These are phyloP conservation scores for Hypothenemus hampei DNA, from an alignment of 1,140 invertebrate genomes.

Conservation along the genomic window DNA sequence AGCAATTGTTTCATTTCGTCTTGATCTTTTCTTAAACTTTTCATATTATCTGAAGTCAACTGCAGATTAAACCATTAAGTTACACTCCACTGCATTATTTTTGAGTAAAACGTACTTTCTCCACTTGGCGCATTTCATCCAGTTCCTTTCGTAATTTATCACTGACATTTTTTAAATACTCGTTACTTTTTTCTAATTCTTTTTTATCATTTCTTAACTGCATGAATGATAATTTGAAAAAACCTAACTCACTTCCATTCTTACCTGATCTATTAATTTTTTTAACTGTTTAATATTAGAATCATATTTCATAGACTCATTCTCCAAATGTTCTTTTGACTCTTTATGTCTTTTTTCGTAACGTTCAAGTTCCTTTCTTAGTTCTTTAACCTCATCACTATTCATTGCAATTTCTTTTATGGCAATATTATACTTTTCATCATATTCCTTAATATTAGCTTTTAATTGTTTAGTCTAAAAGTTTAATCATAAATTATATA, in stretches of 20 bases:
- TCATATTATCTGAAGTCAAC: background rate
- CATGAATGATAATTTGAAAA: background rate
- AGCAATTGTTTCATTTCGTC: constrained; percentile 16
- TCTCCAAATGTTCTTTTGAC: constrained; percentile 17
- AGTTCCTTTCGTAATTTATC: constrained; percentile 31
- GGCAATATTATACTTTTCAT: background rate
- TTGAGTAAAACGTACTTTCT: constrained; percentile 20
- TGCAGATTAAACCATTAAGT: background rate
- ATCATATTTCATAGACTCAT: constrained; percentile 20
- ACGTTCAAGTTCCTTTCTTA: constrained; percentile 7
- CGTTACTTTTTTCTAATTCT: constrained; percentile 14
- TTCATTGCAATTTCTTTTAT: constrained; percentile 14
- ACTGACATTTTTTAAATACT: constrained; percentile 32
- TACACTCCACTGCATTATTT: constrained; percentile 1
- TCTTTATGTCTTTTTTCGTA: constrained; percentile 12
- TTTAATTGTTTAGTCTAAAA: constrained; percentile 10
- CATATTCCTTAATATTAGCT: constrained; percentile 1
- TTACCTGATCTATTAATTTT: constrained; percentile 29
- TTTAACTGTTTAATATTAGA: constrained; percentile 26
- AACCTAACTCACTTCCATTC: background rate
- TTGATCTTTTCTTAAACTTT: background rate
- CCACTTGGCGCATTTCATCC: constrained; percentile 24
- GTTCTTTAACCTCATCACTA: constrained; percentile 11
- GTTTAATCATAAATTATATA: background rate
- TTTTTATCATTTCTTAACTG: constrained; percentile 30